Base-by-base conservation (phyloP, 2,888 invertebrate species). In the Stramonita haemastoma region DNA sequence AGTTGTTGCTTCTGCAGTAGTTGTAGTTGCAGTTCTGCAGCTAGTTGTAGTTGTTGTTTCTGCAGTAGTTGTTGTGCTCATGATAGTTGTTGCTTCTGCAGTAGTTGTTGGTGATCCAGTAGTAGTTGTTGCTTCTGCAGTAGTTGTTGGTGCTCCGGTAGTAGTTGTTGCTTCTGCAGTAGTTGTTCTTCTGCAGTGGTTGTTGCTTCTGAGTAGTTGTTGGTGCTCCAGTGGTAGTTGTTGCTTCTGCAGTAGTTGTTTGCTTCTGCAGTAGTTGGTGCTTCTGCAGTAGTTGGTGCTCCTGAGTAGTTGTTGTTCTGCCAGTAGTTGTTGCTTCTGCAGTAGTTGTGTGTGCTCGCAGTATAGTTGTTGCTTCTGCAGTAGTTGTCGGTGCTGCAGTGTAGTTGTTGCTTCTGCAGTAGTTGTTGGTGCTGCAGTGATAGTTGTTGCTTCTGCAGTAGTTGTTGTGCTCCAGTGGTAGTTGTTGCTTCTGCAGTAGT, bases 401-500 rank as follows among this genome's bases (percentile, higher is more conserved):
- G 86, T 22, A 60, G 86, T 86, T 60, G 79, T 22, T 83, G 84
- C 79, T 46, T 15, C 26, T 36, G 81, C 32, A n/a, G 36, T 34
- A 1, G 26, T 83, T 36, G 56, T 83, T 46, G 83, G 83, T 46
- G 46, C 26, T 46, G 22, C 26, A 36, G 22, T 46, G 46, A 46
- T 56, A 26, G 83, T 46, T 1, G 56, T 83, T 36, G 15, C 34
- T 81, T 0, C 32, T 22, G 0, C 36, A 22, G 34, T 36, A 36
- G 70, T 70, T 81, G 60, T 32, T 89, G 86, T 73, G 87, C 70
- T 34, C 77, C 81, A 32, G 87, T 36, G 29, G 57, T 70, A 22
- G 90, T 87, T 85, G 89, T 87, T 46, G 32, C 15, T 29, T 70
- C 26, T 70, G 15, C 56, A 15, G 60, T 85, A 5, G 89, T 87